Evolutionary conservation across 2,797 vertebrate species (phyloP).

Genomic region (Spheniscus humboldti): DNA sequence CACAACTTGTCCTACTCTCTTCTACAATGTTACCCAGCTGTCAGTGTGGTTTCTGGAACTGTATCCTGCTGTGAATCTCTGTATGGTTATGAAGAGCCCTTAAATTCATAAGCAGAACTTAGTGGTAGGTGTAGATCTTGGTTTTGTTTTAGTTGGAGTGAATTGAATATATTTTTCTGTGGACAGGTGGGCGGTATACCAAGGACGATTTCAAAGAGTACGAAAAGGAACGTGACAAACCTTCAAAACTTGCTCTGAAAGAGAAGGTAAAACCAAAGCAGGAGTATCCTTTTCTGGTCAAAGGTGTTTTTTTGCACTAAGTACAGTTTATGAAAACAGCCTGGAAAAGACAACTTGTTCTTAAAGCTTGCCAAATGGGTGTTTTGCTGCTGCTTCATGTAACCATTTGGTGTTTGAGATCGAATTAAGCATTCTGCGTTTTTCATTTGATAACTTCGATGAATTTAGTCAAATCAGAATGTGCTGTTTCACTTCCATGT

Average conservation of each 20-base stretch:
- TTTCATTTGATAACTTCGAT: not conserved
- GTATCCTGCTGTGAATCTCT: not conserved
- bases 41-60: not conserved
- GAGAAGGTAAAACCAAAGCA: conserved; percentile 88
- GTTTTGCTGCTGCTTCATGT: not conserved
- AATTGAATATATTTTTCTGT: not conserved
- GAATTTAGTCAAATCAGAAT: not conserved
- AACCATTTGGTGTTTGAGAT: not conserved
- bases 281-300: conserved; percentile 87
- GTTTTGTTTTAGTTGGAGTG: not conserved
- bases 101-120: not conserved
- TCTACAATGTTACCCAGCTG: not conserved
- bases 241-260: conserved; percentile 88
- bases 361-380: not conserved
- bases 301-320: not conserved
- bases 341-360: not conserved
- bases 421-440: not conserved
- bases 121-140: not conserved
- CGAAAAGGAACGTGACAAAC: conserved; percentile 84
- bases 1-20: not conserved
- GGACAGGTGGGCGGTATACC: conserved; percentile 88
- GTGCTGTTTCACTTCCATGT: not conserved
- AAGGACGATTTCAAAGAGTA: conserved; percentile 97
- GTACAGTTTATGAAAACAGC: not conserved
- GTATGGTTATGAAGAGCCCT: not conserved